A percentile compares a stretch with the other conserved stretches of the same genome.
Evolutionary conservation across 64 coral and sea anemone species (phyloP).

Genomic region (Astreopora myriophthalma): DNA sequence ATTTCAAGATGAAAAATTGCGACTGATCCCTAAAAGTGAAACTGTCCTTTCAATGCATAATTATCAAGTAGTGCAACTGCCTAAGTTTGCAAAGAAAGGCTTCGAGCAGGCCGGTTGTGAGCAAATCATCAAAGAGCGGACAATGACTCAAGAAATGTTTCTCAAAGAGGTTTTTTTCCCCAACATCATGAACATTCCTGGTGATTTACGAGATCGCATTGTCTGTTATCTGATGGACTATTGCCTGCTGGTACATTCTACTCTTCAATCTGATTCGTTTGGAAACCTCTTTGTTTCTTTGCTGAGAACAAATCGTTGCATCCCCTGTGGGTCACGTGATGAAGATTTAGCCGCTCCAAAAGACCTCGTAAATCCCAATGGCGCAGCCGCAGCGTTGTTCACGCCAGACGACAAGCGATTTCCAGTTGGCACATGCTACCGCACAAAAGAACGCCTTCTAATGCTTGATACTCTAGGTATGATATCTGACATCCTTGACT

Average conservation of each 20-base stretch:
- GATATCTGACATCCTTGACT: slow-evolving; percentile 56
- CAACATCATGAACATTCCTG: slow-evolving; percentile 23
- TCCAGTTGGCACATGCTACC: slow-evolving; percentile 70
- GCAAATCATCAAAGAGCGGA: slow-evolving; percentile 30
- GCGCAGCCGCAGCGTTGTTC: slow-evolving; percentile 62
- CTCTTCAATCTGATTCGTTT: neutral
- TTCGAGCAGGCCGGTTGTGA: slow-evolving; percentile 5
- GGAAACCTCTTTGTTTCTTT: neutral
- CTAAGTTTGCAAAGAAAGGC: slow-evolving; percentile 59
- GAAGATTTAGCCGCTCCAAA: slow-evolving; percentile 38
- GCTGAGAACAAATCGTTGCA: slow-evolving; percentile 61
- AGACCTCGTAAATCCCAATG: slow-evolving; percentile 60
- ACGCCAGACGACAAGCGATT: slow-evolving; percentile 60
- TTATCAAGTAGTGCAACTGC: slow-evolving; percentile 68
- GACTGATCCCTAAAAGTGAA: slow-evolving; percentile 33
- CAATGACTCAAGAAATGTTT: slow-evolving; percentile 81
- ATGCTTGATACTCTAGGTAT: slow-evolving; percentile 73
- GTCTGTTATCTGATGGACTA: slow-evolving; percentile 60
- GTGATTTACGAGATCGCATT: slow-evolving; percentile 32
- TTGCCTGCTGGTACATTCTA: slow-evolving; percentile 5
- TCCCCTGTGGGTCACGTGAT: slow-evolving; percentile 48
- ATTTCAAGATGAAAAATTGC: slow-evolving; percentile 55
- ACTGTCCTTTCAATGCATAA: slow-evolving; percentile 22
- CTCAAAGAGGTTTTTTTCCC: slow-evolving; percentile 76
- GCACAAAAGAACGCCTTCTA: slow-evolving; percentile 35